phyloP scores from a whole-genome alignment of 2,797 vertebrate genomes.

The Spheniscus humboldti region DNA sequence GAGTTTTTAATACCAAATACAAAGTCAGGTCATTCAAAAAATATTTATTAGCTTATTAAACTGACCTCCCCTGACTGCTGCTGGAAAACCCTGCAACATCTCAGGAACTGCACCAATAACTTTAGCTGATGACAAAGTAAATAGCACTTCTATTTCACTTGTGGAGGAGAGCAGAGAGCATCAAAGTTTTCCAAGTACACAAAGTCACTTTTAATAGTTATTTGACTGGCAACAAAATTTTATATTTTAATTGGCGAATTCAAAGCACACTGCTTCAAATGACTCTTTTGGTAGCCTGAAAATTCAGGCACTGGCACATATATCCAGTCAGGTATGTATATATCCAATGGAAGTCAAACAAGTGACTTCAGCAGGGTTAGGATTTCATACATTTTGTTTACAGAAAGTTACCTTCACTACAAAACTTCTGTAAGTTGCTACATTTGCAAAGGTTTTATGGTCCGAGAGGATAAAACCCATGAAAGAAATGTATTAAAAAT shows the following conservation, averaged over 20 bases:
- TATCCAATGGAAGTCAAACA: not conserved
- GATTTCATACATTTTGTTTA: not conserved
- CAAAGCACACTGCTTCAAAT: not conserved
- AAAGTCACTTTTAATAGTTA: not conserved
- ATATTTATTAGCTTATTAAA: conserved; percentile 62
- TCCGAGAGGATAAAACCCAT: not conserved
- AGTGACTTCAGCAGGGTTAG: not conserved
- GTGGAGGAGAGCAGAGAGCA: not conserved
- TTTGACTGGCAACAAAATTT: not conserved
- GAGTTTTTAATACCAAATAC: conserved; percentile 52
- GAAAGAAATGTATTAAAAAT: not conserved
- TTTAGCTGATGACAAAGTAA: not conserved
- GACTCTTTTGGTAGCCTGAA: not conserved
- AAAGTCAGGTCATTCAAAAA: conserved; percentile 55
- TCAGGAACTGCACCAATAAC: not conserved
- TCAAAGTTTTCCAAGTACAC: not conserved
- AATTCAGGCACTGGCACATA: not conserved
- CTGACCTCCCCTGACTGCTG: conserved; percentile 26
- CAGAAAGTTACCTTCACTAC: not conserved
- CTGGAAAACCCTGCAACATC: conserved; percentile 13
- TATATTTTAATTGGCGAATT: not conserved
- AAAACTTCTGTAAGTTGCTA: not conserved
- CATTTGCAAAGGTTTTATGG: not conserved
- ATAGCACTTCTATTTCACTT: not conserved
- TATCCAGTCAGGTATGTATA: not conserved